phyloP scores from a whole-genome alignment of 2,797 vertebrate species.

The Buphagus erythrorhynchus region DNA sequence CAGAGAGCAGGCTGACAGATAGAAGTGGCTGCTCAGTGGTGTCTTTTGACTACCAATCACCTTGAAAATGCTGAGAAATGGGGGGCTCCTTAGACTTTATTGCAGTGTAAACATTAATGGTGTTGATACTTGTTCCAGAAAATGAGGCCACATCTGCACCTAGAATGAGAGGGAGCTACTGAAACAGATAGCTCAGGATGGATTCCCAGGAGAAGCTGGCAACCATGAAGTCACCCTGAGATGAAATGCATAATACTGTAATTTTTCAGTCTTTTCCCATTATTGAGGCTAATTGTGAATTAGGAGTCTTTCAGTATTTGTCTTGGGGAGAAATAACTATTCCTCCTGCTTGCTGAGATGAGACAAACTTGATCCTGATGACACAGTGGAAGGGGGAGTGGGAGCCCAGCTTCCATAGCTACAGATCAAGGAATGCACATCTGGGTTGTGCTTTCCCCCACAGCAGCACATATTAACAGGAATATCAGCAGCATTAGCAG shows the following conservation, averaged over 20 bases:
- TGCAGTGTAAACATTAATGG: background rate
- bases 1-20: background rate
- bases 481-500: fast-evolving
- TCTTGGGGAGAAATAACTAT: background rate
- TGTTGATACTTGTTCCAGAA: background rate
- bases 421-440: background rate
- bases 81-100: background rate
- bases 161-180: background rate
- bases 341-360: background rate
- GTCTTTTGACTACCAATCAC: background rate
- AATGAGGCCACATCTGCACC: background rate
- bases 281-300: background rate
- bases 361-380: background rate
- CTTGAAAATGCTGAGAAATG: background rate
- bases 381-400: background rate
- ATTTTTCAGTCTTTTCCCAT: background rate
- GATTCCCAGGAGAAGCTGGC: background rate
- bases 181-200: background rate
- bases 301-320: background rate
- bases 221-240: background rate
- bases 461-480: background rate
- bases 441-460: background rate
- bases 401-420: background rate
- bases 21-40: background rate
- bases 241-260: background rate